Conservation (phyloP, 2,797 vertebrate species). For the Centropyge bicolor region DNA sequence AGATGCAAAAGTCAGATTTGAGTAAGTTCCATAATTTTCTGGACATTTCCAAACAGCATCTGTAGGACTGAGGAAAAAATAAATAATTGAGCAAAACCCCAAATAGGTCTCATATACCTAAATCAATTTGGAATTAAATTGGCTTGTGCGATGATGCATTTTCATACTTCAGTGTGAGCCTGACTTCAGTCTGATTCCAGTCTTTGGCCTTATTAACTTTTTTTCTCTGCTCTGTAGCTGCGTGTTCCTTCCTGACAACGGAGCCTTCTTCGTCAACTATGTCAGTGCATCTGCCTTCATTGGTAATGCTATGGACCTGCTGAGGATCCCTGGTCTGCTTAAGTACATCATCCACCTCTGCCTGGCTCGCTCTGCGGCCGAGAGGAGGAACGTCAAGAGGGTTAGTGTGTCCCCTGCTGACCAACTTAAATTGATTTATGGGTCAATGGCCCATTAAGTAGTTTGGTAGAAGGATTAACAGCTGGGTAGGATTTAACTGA, state of each 20-base stretch:
- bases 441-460: background rate
- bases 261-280: constrained; percentile 99
- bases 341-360: constrained; percentile 99
- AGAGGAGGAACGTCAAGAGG: constrained; percentile 97
- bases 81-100: background rate
- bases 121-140: background rate
- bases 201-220: background rate
- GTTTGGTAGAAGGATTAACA: background rate
- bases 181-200: constrained; percentile 1
- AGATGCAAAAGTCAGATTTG: constrained; percentile 91
- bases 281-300: constrained; percentile 99
- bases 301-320: constrained; percentile 97
- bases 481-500: background rate
- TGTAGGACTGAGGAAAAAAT: background rate
- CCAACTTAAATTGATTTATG: background rate
- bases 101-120: background rate
- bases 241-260: constrained; percentile 98
- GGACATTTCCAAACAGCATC: background rate
- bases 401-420: constrained; percentile 75
- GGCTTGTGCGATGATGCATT: background rate
- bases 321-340: constrained; percentile 95
- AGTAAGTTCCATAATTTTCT: constrained; percentile 88
- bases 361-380: constrained; percentile 93
- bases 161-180: background rate
- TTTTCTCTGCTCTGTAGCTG: constrained; percentile 84